Conservation (phyloP, 2,113 vertebrate genomes). For the Euleptes europaea region DNA sequence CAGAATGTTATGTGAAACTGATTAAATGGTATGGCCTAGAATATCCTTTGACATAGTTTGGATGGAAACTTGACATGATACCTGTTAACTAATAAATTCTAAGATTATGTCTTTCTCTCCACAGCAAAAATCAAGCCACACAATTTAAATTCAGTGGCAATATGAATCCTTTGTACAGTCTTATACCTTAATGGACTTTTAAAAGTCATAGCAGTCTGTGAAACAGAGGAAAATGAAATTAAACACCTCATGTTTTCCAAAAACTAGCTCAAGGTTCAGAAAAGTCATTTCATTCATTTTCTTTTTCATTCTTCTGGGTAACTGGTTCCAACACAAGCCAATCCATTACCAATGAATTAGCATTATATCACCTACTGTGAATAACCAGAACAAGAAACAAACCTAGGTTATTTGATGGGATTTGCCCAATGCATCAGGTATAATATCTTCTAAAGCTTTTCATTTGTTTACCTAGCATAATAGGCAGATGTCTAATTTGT, state of each 20-base stretch:
- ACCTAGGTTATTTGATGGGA: constrained; percentile 55
- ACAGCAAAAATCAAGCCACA: constrained; percentile 60
- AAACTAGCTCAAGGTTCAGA: neutral
- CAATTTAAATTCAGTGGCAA: constrained; percentile 60
- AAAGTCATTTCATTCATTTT: constrained; percentile 4
- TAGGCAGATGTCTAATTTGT: no score
- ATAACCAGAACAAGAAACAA: constrained; percentile 44
- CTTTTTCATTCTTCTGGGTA: constrained; percentile 47
- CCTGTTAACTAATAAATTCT: constrained; percentile 56
- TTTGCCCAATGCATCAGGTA: constrained; percentile 51
- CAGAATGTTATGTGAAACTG: constrained; percentile 70
- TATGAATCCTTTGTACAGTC: constrained; percentile 50
- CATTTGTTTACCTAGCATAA: constrained; percentile 24
- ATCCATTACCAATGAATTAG: constrained; percentile 46
- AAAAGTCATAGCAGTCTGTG: constrained; percentile 46
- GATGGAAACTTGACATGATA: constrained; percentile 62
- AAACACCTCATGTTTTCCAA: constrained; percentile 54
- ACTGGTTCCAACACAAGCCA: constrained; percentile 44
- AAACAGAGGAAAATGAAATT: constrained; percentile 50
- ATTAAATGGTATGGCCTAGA: constrained; percentile 60
- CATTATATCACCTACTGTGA: constrained; percentile 60
- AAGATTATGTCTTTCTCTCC: constrained; percentile 58
- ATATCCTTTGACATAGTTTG: constrained; percentile 58
- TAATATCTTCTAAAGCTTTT: constrained; percentile 46
- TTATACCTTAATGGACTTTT: constrained; percentile 54